Evolutionary conservation across 2,888 invertebrate genomes (phyloP), one percentile per base, ranked within the genome.

Genomic region (Agrochola lychnidis): DNA sequence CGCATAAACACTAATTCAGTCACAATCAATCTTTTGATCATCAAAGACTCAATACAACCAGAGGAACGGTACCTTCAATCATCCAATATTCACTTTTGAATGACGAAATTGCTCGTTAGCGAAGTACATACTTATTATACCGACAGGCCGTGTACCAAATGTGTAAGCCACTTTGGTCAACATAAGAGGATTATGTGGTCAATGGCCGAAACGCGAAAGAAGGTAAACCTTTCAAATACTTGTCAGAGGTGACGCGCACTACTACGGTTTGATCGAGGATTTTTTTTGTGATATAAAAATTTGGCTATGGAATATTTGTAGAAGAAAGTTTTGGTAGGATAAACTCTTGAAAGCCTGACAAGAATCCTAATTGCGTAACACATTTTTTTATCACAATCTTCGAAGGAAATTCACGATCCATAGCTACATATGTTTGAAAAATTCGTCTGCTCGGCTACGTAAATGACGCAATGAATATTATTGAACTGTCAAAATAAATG

Each of bases 141-240:
- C 66, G 73, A 83, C 79, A 66, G 76, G 74, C 53, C 73, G 69
- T 82, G 80, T 88, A 80, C 85, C 71, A 75, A 84, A 88, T 82
- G 77, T 82, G 81, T 88, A 83, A 87, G 88, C 88, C 81, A 88
- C 88, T 88, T 88, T 85, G 87, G 81, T 80, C 78, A 76, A 73
- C 74, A 70, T 88, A 88, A 91, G 89, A 84, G 88, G 91, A 90
- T 91, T 91, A 91, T 40, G 51, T 79, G 89, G 91, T 91, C 88
- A 91, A 89, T 80, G 89, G 82, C 88, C 90, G 88, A 79, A 70
- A 66, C 70, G 85, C 79, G 82, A 87, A 87, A 88, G 89, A 82
- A 83, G 81, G 81, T 77, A 88, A 87, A 87, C 88, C 91, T 88
- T 90, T 88, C 81, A 87, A 88, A 88, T 90, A 84, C 88, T 85